Conservation (phyloP, 2,797 vertebrate species). For the Sebastes minor region DNA sequence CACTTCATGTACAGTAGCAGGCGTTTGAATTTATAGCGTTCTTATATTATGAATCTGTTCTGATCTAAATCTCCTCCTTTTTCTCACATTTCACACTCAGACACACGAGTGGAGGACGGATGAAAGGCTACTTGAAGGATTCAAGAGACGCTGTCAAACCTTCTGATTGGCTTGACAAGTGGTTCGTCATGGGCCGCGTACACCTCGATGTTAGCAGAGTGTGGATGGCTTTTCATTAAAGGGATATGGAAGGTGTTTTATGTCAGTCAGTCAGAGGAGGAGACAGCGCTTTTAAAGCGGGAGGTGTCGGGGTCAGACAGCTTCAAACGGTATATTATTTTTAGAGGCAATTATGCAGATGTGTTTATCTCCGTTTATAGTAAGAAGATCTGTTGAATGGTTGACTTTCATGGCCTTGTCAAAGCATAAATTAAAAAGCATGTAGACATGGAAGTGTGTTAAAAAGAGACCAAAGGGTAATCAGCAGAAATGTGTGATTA, state of each 20-base stretch:
- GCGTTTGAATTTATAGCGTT: neutral
- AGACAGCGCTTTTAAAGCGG: constrained; percentile 29
- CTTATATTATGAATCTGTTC: constrained; percentile 13
- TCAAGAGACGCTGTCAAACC: constrained; percentile 33
- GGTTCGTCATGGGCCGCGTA: constrained; percentile 12
- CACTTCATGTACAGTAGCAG: constrained; percentile 16
- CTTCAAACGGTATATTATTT: constrained; percentile 61
- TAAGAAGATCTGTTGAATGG: constrained; percentile 19
- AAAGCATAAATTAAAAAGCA: constrained; percentile 34
- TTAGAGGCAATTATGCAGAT: constrained; percentile 59
- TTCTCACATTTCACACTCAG: constrained; percentile 18
- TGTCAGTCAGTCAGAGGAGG: constrained; percentile 37
- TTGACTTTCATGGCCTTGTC: constrained; percentile 42
- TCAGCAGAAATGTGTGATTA: constrained; percentile 2
- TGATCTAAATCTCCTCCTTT: constrained; percentile 39
- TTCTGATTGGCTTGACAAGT: constrained; percentile 23
- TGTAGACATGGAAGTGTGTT: constrained; percentile 4
- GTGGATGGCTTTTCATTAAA: neutral
- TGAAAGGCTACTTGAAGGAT: constrained; percentile 44
- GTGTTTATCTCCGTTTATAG: constrained; percentile 56
- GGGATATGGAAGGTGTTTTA: neutral
- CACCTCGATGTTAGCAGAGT: neutral
- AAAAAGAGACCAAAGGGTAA: constrained; percentile 13
- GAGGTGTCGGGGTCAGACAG: constrained; percentile 20
- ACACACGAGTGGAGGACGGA: constrained; percentile 13